Conservation (phyloP, 2,797 vertebrate genomes). For the Siniperca scherzeri region DNA sequence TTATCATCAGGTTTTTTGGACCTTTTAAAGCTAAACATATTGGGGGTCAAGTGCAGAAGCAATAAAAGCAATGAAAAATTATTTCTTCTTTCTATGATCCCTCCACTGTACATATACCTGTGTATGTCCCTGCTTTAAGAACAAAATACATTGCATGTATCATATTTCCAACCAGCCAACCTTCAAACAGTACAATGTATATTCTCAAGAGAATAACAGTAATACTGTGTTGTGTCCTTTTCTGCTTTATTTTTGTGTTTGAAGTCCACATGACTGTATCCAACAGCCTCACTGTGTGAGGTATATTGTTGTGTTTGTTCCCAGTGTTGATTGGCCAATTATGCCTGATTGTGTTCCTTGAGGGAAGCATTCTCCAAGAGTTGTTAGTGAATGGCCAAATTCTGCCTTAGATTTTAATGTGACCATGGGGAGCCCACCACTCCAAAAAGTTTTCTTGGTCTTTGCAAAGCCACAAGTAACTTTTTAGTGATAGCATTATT, state of each 20-base stretch:
- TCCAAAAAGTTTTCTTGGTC: constrained; percentile 71
- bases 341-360: constrained; percentile 83
- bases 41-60: not conserved
- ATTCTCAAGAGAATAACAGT: constrained; percentile 35
- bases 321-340: constrained; percentile 83
- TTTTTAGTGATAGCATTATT: constrained; percentile 72
- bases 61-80: not conserved
- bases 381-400: constrained; percentile 79
- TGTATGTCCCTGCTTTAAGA: not conserved
- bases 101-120: not conserved
- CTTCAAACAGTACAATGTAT: constrained; percentile 13
- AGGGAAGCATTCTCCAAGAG: constrained; percentile 75
- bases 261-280: constrained; percentile 44
- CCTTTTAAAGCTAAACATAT: not conserved
- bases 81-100: not conserved
- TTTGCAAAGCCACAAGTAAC: constrained; percentile 70
- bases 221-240: constrained; percentile 13
- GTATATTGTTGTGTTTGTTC: constrained; percentile 77
- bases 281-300: constrained; percentile 72
- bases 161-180: constrained; percentile 17
- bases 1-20: not conserved
- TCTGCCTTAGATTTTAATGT: constrained; percentile 79
- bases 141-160: not conserved
- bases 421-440: constrained; percentile 72
- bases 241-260: constrained; percentile 50